Evolutionary conservation across 1,140 invertebrate species (phyloP).

Genomic region (honey bee (Apis mellifera)): Amel_HAv3.1 CM009935.2:6461001-6461500

Average conservation of each 20-base stretch:
- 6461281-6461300: too few relatives aligned
- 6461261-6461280: too few relatives aligned
- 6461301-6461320: neutral
- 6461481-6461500: conserved; percentile 2
- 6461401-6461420: too few relatives aligned
- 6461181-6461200: too few relatives aligned
- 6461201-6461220: too few relatives aligned
- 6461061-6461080: conserved; percentile 25
- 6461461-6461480: neutral
- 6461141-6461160: neutral
- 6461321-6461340: too few relatives aligned
- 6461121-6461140: neutral
- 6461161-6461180: neutral
- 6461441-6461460: neutral
- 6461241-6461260: too few relatives aligned
- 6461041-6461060: conserved; percentile 30
- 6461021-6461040: conserved; percentile 27
- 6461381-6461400: too few relatives aligned
- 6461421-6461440: neutral
- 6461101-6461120: neutral
- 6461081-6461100: conserved; percentile 12
- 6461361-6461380: too few relatives aligned
- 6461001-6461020: conserved; percentile 7
- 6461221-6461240: too few relatives aligned
- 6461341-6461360: too few relatives aligned